A percentile compares a stretch with the other conserved stretches of the same genome.
phyloP scores from a whole-genome alignment of 2,888 invertebrate species.

The Orthosia gothica region DNA sequence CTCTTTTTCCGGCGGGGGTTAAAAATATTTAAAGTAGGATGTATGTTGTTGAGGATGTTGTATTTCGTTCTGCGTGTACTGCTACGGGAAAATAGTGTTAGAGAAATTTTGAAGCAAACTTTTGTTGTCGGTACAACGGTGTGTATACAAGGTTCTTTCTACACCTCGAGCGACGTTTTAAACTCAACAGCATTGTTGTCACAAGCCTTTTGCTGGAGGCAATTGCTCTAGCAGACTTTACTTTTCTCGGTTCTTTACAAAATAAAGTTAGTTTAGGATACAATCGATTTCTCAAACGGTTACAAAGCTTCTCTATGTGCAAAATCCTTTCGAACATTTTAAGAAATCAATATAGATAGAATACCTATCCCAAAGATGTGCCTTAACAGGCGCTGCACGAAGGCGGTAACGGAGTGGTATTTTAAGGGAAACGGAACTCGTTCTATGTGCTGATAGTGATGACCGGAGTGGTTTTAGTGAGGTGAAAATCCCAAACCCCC shows the following conservation, averaged over 20 bases:
- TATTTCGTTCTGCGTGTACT: too few relatives aligned
- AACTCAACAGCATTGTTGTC: slow-evolving; percentile 31
- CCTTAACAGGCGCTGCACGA: too few relatives aligned
- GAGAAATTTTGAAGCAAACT: slow-evolving; percentile 7
- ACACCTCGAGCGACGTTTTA: neutral
- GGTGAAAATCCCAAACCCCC: too few relatives aligned
- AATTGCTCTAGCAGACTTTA: slow-evolving; percentile 29
- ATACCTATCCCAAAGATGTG: too few relatives aligned
- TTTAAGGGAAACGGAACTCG: too few relatives aligned
- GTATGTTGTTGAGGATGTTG: too few relatives aligned
- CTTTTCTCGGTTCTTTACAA: slow-evolving; percentile 1
- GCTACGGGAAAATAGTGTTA: neutral
- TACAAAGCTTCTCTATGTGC: neutral
- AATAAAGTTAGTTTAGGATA: neutral
- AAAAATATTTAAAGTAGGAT: too few relatives aligned
- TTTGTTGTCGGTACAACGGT: slow-evolving; percentile 1
- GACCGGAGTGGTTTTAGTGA: too few relatives aligned
- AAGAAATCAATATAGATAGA: too few relatives aligned
- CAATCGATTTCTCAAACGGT: neutral
- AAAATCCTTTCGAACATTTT: neutral
- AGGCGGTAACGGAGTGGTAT: too few relatives aligned
- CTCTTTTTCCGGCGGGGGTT: too few relatives aligned
- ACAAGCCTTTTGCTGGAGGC: slow-evolving; percentile 32
- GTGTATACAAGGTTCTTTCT: neutral
- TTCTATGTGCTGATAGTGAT: too few relatives aligned